Conservation (phyloP, 2,113 vertebrate genomes). For the Cyprinodon brontotheroides region DNA sequence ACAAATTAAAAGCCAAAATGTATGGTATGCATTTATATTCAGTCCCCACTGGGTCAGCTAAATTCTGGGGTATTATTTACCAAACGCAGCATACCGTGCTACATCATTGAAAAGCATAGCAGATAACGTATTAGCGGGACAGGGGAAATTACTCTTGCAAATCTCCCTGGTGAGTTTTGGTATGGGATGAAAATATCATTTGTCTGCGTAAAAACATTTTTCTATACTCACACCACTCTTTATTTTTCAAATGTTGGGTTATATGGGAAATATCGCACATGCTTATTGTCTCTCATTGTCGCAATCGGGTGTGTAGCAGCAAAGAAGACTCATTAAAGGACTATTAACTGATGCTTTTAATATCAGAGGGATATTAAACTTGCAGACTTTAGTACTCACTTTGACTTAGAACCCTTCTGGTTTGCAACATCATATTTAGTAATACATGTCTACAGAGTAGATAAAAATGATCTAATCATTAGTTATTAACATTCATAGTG, state of each 20-base stretch:
- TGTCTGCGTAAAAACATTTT: slow-evolving; percentile 5
- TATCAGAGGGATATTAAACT: background rate
- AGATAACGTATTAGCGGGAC: too few species aligned
- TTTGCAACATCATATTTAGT: background rate
- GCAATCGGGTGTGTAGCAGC: background rate
- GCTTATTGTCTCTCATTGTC: background rate
- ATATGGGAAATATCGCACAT: background rate
- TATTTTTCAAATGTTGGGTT: background rate
- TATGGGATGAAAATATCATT: slow-evolving; percentile 3
- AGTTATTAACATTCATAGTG: background rate
- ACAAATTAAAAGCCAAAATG: too few species aligned
- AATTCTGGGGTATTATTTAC: too few species aligned
- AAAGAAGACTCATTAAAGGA: background rate
- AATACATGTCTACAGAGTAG: background rate
- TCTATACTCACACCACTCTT: background rate
- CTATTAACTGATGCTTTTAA: too few species aligned
- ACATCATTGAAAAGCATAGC: too few species aligned
- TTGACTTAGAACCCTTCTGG: background rate
- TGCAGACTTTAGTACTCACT: too few species aligned
- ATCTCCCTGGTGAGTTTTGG: background rate
- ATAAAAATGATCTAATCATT: background rate
- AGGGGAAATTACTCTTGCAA: too few species aligned
- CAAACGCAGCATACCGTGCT: too few species aligned
- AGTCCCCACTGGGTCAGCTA: too few species aligned
- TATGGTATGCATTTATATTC: too few species aligned